Percentiles rank a stretch among this genome's conserved stretches.
Evolutionary conservation across 2,113 vertebrate genomes (phyloP).

Genomic region (Gallinago media): DNA sequence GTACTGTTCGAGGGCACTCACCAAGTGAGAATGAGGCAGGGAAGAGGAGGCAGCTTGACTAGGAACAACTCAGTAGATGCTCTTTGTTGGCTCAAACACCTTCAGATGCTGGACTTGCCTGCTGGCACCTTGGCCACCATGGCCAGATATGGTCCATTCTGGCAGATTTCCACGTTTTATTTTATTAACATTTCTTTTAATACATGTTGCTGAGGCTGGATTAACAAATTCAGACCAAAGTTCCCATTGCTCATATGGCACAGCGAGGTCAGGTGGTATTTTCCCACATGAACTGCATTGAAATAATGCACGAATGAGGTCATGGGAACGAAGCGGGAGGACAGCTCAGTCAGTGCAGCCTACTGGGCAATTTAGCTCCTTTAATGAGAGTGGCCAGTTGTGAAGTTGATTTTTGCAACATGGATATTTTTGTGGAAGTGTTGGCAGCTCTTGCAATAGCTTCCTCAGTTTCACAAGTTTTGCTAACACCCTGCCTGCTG

Average conservation of each 20-base stretch:
- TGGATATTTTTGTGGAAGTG: background rate
- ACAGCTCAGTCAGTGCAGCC: background rate
- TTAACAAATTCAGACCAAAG: background rate
- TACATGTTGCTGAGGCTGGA: background rate
- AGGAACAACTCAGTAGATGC: background rate
- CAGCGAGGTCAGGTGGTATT: background rate
- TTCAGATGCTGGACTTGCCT: background rate
- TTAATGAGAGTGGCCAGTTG: background rate
- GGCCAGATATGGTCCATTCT: background rate
- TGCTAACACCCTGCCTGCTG: background rate
- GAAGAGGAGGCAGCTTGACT: background rate
- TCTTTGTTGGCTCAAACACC: background rate
- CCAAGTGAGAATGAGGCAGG: background rate
- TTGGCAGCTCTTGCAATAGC: conserved; percentile 8
- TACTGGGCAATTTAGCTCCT: background rate
- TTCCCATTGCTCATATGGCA: background rate
- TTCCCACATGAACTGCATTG: background rate
- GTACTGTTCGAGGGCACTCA: background rate
- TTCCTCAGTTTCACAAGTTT: conserved; percentile 42
- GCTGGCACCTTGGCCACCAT: background rate
- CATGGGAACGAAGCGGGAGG: background rate
- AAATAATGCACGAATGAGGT: background rate
- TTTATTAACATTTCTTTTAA: conserved; percentile 11
- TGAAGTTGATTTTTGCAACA: background rate
- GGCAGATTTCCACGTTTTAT: background rate